These are phyloP conservation scores for Apotomis betuletana DNA, from an alignment of 2,888 invertebrate genomes.

Conservation along the genomic window DNA sequence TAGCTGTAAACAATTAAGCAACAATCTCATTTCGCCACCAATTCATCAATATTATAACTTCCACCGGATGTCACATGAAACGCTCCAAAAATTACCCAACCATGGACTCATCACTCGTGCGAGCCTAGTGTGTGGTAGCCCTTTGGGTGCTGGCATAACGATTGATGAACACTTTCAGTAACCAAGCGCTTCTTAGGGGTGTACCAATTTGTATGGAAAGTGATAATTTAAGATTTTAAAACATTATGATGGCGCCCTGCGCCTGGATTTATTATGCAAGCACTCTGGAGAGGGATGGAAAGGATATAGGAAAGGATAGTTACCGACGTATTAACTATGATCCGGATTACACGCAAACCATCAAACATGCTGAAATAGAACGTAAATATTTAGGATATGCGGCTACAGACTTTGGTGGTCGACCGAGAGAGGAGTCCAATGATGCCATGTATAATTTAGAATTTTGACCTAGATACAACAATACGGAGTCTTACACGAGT, in stretches of 20 bases:
- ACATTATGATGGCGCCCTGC: no score
- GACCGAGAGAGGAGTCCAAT: conserved; percentile 75
- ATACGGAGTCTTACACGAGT: no score
- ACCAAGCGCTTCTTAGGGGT: no score
- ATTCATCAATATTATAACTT: background rate
- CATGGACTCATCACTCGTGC: conserved; percentile 70
- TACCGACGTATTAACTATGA: conserved; percentile 73
- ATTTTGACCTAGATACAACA: conserved; percentile 53
- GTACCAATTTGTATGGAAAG: no score
- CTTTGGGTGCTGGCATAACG: conserved; percentile 43
- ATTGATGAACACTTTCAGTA: background rate
- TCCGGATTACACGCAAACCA: conserved; percentile 83
- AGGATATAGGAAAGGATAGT: conserved; percentile 63
- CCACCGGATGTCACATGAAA: background rate
- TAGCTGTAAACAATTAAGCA: background rate
- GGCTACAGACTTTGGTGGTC: conserved; percentile 45
- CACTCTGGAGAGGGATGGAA: conserved; percentile 47
- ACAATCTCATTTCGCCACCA: background rate
- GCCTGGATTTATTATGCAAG: conserved; percentile 18
- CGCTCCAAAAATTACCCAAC: conserved; percentile 13
- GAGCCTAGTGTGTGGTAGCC: conserved; percentile 76
- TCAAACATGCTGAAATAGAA: conserved; percentile 81
- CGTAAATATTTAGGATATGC: conserved; percentile 53
- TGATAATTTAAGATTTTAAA: no score
- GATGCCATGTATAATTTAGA: conserved; percentile 54